A percentile compares a stretch with the other conserved stretches of the same genome.
These are phyloP conservation scores for Daubentonia madagascariensis DNA, from an alignment of 2,113 vertebrate species.

Conservation along the genomic window DNA sequence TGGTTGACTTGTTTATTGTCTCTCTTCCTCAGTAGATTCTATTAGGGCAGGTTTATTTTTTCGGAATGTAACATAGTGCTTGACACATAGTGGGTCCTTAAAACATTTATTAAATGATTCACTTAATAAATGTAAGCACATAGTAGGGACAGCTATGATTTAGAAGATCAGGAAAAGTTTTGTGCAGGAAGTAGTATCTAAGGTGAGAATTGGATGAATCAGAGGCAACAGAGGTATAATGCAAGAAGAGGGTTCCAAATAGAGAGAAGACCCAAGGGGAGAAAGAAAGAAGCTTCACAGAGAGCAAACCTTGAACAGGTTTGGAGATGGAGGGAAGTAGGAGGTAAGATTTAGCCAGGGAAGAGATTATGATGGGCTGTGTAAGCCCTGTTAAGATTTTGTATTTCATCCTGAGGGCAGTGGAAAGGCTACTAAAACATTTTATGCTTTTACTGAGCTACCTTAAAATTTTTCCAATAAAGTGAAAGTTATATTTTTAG, in stretches of 20 bases:
- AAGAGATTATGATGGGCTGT: background rate
- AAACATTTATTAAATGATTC: background rate
- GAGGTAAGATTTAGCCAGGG: background rate
- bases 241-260: background rate
- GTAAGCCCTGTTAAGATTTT: background rate
- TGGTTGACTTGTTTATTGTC: background rate
- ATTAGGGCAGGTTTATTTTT: background rate
- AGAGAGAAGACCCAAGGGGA: background rate
- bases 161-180: slow-evolving; percentile 6
- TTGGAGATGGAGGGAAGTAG: background rate
- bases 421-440: background rate
- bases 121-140: background rate
- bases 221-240: background rate
- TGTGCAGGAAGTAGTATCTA: background rate
- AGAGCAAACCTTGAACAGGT: background rate
- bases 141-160: background rate
- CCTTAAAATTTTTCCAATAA: background rate
- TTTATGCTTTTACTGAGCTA: slow-evolving; percentile 12
- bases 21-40: background rate
- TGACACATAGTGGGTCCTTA: background rate
- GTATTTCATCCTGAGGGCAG: background rate
- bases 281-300: background rate
- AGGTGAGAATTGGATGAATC: background rate
- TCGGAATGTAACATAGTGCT: background rate
- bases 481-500: slow-evolving; percentile 9